Percentiles rank a stretch among this genome's conserved stretches.
These are phyloP conservation scores for Danaus plexippus DNA, from an alignment of 1,140 invertebrate genomes.

Conservation along the genomic window DNA sequence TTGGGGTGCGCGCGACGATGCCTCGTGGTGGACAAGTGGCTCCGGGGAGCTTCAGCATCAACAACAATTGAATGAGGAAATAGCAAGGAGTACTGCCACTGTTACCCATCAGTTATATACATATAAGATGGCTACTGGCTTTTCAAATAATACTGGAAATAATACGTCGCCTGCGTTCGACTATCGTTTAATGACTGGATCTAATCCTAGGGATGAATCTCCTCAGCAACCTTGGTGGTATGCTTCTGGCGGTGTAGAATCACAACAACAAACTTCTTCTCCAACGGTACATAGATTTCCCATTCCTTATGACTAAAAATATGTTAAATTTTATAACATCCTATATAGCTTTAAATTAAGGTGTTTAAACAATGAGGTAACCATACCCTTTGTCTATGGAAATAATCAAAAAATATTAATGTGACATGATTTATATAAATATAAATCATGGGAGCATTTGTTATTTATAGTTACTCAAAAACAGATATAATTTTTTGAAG, in stretches of 20 bases:
- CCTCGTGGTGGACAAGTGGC: conserved; percentile 74
- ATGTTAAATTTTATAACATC: too few species aligned
- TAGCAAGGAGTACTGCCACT: conserved; percentile 72
- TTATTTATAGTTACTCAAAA: too few species aligned
- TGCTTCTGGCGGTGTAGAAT: conserved; percentile 49
- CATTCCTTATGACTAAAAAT: too few species aligned
- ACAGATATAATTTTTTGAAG: too few species aligned
- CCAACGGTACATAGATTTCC: conserved; percentile 44
- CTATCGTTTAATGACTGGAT: conserved; percentile 57
- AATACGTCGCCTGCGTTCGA: conserved; percentile 52
- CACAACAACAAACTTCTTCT: conserved; percentile 58
- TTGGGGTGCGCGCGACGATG: conserved; percentile 76
- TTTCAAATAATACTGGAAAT: conserved; percentile 77
- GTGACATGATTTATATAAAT: too few species aligned
- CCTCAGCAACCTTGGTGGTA: conserved; percentile 65
- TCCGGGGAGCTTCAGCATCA: conserved; percentile 74
- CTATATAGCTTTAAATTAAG: too few species aligned
- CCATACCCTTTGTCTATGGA: too few species aligned
- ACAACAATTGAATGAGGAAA: conserved; percentile 72
- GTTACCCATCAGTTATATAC: conserved; percentile 82
- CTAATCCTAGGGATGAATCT: conserved; percentile 55
- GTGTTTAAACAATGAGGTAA: too few species aligned
- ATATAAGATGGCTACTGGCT: conserved; percentile 87
- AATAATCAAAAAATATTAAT: too few species aligned
- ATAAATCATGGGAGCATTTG: too few species aligned